Evolutionary conservation across 2,113 vertebrate species (phyloP), one percentile per base, ranked within the genome.

Genomic region (Ovis canadensis): DNA sequence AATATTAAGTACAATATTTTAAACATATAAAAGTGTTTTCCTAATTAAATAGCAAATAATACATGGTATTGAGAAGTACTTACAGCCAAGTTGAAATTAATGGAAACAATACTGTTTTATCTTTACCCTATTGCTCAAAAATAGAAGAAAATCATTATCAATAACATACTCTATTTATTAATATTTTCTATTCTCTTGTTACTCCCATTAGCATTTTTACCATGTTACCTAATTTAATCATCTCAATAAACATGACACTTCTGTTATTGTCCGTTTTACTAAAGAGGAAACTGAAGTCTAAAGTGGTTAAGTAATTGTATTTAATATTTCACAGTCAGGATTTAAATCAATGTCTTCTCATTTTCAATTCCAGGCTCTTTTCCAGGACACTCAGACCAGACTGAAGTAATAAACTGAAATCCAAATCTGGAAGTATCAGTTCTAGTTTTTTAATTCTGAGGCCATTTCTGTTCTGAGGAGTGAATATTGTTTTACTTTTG

Each of bases 271-370:
- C 4, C 23, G 2, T 50, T 82, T 96, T 91, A 92, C 48, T 95
- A 81, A 82, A 86, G 60, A 82, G 15, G 80, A 96, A 81, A 95
- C 40, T 50, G 5, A 64, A 15, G 25, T 89, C 31, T 31, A 67
- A 89, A 77, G n/a, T n/a, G 7, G 55, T 90, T 87, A 87, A 88
- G 33, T 36, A 60, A 95, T 59, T 87, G 21, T 78, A 83, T 48
- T 95, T 52, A 95, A 3, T 95, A 71, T 96, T 85, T 96, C 55
- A n/a, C 43, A 27, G 48, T 43, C 14, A 82, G 40, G 43, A n/a
- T 81, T 95, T 95, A 97, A 97, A 90, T 96, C 48, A 93, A 59
- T 80, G 29, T 62, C 92, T 95, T 95, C 45, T 95, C 45, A 93
- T 90, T 95, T 96, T 80, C 25, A 91, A 23, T 90, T 95, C 59